Percentiles rank a stretch among this genome's conserved stretches.
phyloP scores from a whole-genome alignment of 2,888 invertebrate species.

The Pristionchus mayeri region DNA sequence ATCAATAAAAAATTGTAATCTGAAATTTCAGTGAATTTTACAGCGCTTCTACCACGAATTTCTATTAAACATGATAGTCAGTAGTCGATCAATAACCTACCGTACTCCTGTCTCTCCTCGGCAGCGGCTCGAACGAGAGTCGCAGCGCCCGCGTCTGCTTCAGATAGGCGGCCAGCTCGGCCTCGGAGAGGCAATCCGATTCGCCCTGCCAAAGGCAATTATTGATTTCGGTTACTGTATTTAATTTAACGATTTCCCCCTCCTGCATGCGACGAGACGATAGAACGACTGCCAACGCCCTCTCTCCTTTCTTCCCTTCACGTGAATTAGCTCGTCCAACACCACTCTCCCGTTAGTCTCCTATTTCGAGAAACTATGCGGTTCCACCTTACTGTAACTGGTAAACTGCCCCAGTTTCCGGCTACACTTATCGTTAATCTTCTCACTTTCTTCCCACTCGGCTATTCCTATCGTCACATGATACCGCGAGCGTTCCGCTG shows the following conservation, averaged over 20 bases:
- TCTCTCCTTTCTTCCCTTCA: too few relatives aligned
- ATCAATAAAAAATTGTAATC: too few relatives aligned
- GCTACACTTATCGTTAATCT: neutral
- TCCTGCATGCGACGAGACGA: too few relatives aligned
- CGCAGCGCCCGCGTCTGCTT: neutral
- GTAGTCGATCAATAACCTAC: neutral
- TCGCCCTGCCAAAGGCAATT: neutral
- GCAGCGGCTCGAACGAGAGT: constrained; percentile 6
- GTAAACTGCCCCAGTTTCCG: neutral
- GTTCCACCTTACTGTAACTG: neutral
- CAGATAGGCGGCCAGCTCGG: neutral
- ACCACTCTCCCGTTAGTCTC: neutral
- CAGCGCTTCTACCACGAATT: too few relatives aligned
- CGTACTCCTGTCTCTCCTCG: neutral
- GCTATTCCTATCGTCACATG: neutral
- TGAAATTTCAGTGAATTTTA: too few relatives aligned
- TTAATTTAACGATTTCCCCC: too few relatives aligned
- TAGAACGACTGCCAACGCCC: too few relatives aligned
- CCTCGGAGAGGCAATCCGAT: constrained; percentile 1
- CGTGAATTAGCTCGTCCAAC: neutral
- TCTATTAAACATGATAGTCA: too few relatives aligned
- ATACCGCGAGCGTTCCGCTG: neutral
- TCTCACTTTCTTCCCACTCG: neutral
- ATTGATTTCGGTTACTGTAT: too few relatives aligned
- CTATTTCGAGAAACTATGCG: too few relatives aligned